Conservation (phyloP, 1,140 invertebrate species). For the Drosophila pseudoobscura region DNA sequence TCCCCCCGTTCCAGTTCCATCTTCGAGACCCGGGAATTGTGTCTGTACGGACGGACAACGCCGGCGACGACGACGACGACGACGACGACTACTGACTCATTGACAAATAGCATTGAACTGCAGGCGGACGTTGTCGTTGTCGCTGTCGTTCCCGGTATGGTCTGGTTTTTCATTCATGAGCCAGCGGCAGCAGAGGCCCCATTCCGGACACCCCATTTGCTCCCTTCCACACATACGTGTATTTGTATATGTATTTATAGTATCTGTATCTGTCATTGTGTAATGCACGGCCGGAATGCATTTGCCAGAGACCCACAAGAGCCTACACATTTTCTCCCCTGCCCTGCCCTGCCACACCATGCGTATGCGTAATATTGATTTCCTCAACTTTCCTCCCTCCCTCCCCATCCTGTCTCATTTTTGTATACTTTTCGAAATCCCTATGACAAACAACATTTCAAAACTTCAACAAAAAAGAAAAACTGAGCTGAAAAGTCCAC, state of each 20-base stretch:
- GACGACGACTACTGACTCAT: conserved; percentile 55
- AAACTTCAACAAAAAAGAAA: conserved; percentile 18
- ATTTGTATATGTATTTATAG: conserved; percentile 19
- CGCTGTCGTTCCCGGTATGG: conserved; percentile 21
- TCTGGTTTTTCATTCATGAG: conserved; percentile 50
- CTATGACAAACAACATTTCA: conserved; percentile 28
- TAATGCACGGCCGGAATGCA: conserved; percentile 56
- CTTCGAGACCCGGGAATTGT: too few relatives aligned
- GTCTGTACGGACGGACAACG: too few relatives aligned
- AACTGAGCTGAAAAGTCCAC: conserved; percentile 1
- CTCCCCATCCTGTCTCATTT: too few relatives aligned
- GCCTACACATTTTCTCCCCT: conserved; percentile 7
- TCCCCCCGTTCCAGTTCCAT: conserved; percentile 18
- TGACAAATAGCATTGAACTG: conserved; percentile 76
- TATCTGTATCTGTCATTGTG: conserved; percentile 39
- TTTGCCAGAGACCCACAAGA: conserved; percentile 32
- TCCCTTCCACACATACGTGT: conserved; percentile 30
- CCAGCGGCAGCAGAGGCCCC: conserved; percentile 23
- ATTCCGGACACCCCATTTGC: conserved; percentile 19
- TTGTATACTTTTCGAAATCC: conserved; percentile 12
- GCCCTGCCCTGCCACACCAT: conserved; percentile 10
- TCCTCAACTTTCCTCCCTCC: conserved; percentile 8
- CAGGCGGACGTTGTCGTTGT: conserved; percentile 46
- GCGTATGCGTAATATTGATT: conserved; percentile 52
- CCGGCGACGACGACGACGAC: conserved; percentile 9